A percentile compares a stretch with the other conserved stretches of the same genome.
phyloP scores from a whole-genome alignment of 92 coral and sea anemone species.

The Muricea muricata region DNA sequence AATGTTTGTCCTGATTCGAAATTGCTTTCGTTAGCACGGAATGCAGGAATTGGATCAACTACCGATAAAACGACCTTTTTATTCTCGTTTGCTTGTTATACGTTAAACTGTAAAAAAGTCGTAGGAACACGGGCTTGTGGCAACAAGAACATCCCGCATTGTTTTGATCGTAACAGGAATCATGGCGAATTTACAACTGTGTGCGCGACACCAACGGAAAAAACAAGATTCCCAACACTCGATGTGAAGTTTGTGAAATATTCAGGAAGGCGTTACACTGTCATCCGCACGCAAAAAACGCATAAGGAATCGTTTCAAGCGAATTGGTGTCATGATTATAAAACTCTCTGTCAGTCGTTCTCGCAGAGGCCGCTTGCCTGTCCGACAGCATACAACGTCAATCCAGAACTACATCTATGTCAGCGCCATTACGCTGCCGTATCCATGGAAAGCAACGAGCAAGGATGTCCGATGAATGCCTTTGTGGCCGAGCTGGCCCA shows the following conservation, averaged over 20 bases:
- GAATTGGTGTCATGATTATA: conserved; percentile 70
- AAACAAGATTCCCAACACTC: conserved; percentile 50
- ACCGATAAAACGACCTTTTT: not conserved
- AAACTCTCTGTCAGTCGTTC: conserved; percentile 61
- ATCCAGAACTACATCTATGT: not conserved
- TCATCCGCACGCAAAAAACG: conserved; percentile 7
- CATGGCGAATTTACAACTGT: conserved; percentile 48
- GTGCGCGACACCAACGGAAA: conserved; percentile 31
- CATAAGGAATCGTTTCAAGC: conserved; percentile 39
- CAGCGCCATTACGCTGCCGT: conserved; percentile 44
- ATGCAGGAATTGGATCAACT: not conserved
- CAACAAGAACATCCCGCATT: not conserved
- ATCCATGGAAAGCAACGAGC: conserved; percentile 46
- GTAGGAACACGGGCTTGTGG: not conserved
- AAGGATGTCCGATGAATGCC: conserved; percentile 57
- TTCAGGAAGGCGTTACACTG: not conserved
- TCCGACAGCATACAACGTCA: not conserved
- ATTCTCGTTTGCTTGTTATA: not conserved
- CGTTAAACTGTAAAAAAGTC: conserved; percentile 11
- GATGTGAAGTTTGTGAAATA: conserved; percentile 32
- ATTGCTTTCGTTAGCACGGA: not conserved
- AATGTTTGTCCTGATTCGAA: not conserved
- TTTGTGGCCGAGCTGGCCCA: conserved; percentile 62
- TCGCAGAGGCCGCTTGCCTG: conserved; percentile 67
- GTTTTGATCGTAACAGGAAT: conserved; percentile 19